These are phyloP conservation scores for Rhaphigaster nebulosa DNA, from an alignment of 2,888 invertebrate genomes.

Conservation along the genomic window DNA sequence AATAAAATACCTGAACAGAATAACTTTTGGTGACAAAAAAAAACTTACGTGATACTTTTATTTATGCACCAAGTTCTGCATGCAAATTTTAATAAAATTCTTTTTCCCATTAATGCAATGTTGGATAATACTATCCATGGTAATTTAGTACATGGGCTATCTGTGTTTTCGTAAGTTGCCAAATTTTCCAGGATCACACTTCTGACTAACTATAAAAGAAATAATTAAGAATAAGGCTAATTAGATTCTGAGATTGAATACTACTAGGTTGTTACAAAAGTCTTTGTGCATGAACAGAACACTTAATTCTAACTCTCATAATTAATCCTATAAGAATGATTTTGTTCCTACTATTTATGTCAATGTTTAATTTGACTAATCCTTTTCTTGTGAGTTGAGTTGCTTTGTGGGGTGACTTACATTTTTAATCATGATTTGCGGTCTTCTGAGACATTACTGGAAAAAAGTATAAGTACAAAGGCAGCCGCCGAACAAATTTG, in stretches of 20 bases:
- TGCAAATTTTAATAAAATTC: slow-evolving; percentile 16
- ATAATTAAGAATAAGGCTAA: neutral
- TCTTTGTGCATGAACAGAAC: too few species aligned
- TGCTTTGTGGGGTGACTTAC: too few species aligned
- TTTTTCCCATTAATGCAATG: slow-evolving; percentile 12
- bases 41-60: slow-evolving; percentile 59
- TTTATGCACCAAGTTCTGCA: slow-evolving; percentile 61
- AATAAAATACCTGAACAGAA: neutral
- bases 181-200: slow-evolving; percentile 31
- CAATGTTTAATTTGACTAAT: too few species aligned
- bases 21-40: neutral
- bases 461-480: too few species aligned
- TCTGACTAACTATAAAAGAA: neutral
- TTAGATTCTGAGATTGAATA: neutral
- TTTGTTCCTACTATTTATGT: too few species aligned
- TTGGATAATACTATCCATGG: slow-evolving; percentile 36
- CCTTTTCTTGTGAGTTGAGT: too few species aligned
- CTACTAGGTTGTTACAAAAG: too few species aligned
- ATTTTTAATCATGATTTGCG: too few species aligned
- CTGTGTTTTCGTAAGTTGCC: slow-evolving; percentile 3
- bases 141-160: neutral
- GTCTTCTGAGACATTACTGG: too few species aligned
- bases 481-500: too few species aligned
- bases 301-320: too few species aligned
- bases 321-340: too few species aligned